A percentile compares a stretch with the other conserved stretches of the same genome.
Conservation (phyloP, 2,888 invertebrate genomes). For the Trachelus tabidus region DNA sequence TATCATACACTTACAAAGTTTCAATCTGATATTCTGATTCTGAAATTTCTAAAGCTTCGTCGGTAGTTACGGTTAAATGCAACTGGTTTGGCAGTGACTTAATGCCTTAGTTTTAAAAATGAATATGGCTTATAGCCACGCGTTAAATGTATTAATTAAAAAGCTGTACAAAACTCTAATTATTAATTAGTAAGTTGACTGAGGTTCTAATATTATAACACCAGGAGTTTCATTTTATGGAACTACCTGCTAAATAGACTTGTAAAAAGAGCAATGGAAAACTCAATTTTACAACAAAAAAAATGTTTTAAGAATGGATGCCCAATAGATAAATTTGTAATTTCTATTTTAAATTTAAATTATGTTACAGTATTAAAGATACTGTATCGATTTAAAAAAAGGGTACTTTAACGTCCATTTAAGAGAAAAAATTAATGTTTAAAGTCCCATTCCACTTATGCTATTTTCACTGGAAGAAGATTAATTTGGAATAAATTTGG, state of each 20-base stretch:
- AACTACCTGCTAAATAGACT: constrained; percentile 33
- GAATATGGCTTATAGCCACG: constrained; percentile 47
- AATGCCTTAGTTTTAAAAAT: constrained; percentile 33
- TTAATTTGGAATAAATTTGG: no score
- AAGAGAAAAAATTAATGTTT: no score
- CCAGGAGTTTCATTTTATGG: constrained; percentile 41
- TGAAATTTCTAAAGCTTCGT: constrained; percentile 26
- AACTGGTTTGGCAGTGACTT: constrained; percentile 54
- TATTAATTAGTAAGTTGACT: constrained; percentile 51
- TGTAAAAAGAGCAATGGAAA: constrained; percentile 4
- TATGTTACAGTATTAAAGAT: no score
- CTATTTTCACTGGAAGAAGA: no score
- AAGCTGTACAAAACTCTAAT: constrained; percentile 61
- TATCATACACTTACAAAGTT: constrained; percentile 11
- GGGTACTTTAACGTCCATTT: no score
- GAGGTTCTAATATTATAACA: constrained; percentile 51
- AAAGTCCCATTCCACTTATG: no score
- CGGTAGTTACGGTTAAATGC: constrained; percentile 39
- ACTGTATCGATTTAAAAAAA: no score
- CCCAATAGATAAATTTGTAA: no score
- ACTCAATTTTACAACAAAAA: constrained; percentile 5
- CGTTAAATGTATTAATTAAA: constrained; percentile 54
- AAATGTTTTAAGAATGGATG: neutral
- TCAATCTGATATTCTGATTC: constrained; percentile 19
- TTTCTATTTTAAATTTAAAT: no score